Evolutionary conservation across 2,888 invertebrate genomes (phyloP), one percentile per base, ranked within the genome.

Genomic region (Monoplex corrugatus): DNA sequence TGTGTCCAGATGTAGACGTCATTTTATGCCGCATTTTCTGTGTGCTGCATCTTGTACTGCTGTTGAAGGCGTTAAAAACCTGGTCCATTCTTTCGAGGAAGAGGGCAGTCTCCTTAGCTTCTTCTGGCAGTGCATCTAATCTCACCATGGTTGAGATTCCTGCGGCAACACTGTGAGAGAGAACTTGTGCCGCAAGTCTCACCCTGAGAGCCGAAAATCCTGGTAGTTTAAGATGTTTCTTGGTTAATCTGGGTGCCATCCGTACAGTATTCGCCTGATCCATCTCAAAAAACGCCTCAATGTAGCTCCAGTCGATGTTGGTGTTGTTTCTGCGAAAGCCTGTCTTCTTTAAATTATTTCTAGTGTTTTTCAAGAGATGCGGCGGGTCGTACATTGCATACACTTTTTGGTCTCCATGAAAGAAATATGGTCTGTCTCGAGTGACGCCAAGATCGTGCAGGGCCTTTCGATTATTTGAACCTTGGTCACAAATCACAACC

Each of bases 1-100:
- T 10, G 75, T 75, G 75, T 10, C n/a, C n/a, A 10, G n/a, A 75
- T 28, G 10, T 28, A 16, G 10, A 10, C 8, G 10, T 16, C 8
- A 75, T 19, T 75, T 6, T n/a, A 75, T 75, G 10, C 32, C 75
- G 6, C 75, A 75, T 75, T 75, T 10, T 10, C n/a, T 75, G n/a
- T 16, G 75, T 32, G n/a, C 16, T 16, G 10, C 16, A 35, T 32
- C n/a, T 10, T 10, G 8, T 75, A 10, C 75, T n/a, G 75, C 75
- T 75, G 75, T 75, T 75, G 75, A 75, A 75, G 28, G n/a, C 75
- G 75, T 75, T 75, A n/a, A 75, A 75, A 6, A 75, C 16, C 16
- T 28, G 75, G n/a, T 75, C 75, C 6, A 75, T 8, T 10, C 35
- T 10, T 75, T 75, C n/a, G 75, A 75, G 10, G n/a, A 75, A 75